These are phyloP conservation scores for Ceratotherium simum DNA, from an alignment of 2,113 vertebrate species.

Conservation along the genomic window DNA sequence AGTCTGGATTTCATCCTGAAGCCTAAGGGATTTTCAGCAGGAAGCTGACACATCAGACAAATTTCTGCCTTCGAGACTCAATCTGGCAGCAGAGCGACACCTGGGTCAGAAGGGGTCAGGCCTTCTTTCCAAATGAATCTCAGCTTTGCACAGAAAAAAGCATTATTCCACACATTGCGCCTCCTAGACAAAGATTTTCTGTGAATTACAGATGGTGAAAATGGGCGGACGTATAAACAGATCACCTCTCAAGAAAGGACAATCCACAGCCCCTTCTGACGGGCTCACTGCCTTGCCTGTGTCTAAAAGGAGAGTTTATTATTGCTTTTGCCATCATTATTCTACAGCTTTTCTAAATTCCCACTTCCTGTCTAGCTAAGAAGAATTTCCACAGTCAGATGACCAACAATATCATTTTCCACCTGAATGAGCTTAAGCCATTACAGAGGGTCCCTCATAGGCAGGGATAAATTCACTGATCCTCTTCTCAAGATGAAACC, in stretches of 20 bases:
- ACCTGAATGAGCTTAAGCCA: not conserved
- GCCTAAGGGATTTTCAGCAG: not conserved
- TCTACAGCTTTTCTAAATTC: not conserved
- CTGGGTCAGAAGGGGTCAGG: not conserved
- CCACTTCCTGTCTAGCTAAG: not conserved
- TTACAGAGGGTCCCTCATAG: not conserved
- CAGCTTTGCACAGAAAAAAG: not conserved
- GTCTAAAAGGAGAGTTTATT: not conserved
- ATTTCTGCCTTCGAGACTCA: not conserved
- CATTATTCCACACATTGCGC: not conserved
- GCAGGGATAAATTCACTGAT: not conserved
- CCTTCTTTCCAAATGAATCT: not conserved
- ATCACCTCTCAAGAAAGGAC: not conserved
- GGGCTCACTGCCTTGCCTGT: not conserved
- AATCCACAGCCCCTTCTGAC: not conserved
- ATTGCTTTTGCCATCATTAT: not conserved
- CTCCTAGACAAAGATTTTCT: not conserved
- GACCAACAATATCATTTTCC: constrained; percentile 14
- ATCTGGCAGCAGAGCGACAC: not conserved
- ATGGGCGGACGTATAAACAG: not conserved
- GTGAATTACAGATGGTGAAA: not conserved
- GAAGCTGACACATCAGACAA: not conserved
- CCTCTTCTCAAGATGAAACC: not conserved
- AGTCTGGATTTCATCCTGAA: not conserved
- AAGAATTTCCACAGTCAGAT: not conserved